phyloP scores from a whole-genome alignment of 2,888 invertebrate genomes.

The Raillietiella orientalis region DNA sequence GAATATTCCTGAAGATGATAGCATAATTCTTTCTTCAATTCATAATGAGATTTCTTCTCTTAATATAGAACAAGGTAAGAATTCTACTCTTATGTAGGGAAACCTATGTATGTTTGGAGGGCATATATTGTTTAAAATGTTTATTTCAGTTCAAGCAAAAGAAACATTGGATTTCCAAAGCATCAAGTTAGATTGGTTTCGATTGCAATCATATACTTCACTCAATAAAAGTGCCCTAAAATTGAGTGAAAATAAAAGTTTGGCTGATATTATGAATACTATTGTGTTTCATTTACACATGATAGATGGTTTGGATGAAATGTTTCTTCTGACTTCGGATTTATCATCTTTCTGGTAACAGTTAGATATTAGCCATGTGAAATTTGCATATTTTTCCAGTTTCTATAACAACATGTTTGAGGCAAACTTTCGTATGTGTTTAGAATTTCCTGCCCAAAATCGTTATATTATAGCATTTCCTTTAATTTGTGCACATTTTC shows the following conservation, averaged over 20 bases:
- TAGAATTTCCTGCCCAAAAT: slow-evolving; percentile 95
- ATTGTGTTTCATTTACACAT: slow-evolving; percentile 90
- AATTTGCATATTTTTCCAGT: slow-evolving; percentile 11
- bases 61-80: slow-evolving; percentile 43
- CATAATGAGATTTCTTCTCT: slow-evolving; percentile 57
- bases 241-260: slow-evolving; percentile 45
- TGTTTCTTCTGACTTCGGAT: slow-evolving; percentile 85
- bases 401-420: slow-evolving; percentile 91
- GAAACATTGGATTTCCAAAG: slow-evolving; percentile 84
- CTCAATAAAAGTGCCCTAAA: slow-evolving; percentile 30
- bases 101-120: slow-evolving; percentile 1
- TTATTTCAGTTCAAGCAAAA: slow-evolving; percentile 46
- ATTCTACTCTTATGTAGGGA: no score
- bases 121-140: slow-evolving; percentile 4
- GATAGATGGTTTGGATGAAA: slow-evolving; percentile 89
- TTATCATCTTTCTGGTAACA: slow-evolving; percentile 64
- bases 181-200: slow-evolving; percentile 83
- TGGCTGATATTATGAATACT: slow-evolving; percentile 74
- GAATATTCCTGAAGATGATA: slow-evolving; percentile 74
- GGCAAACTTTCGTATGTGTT: slow-evolving; percentile 90
- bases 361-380: slow-evolving; percentile 2
- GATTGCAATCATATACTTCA: slow-evolving; percentile 76
- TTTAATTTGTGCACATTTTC: slow-evolving; percentile 86
- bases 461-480: slow-evolving; percentile 94
- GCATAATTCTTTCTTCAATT: slow-evolving; percentile 63